Base-by-base conservation (phyloP, 2,797 vertebrate genomes). In the Poecilia velifera region DNA sequence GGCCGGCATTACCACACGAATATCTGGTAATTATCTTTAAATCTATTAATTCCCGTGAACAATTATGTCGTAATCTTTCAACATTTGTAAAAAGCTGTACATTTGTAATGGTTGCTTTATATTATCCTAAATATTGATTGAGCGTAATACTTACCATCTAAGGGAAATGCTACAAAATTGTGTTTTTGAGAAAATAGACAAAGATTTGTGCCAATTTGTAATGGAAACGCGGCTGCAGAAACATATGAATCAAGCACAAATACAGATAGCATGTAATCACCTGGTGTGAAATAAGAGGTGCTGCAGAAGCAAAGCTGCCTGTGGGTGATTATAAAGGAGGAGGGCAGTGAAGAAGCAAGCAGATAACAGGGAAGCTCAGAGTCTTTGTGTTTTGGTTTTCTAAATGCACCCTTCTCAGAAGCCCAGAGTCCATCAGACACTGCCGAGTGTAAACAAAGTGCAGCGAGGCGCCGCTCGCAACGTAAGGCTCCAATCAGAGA, bases 381-480 rank as follows among this genome's bases (percentile, higher is more conserved):
- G 77, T 46, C n/a, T 76, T 86, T 76, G 80, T 72, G 68, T 83
- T 79, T 84, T 73, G 55, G 46, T 78, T 80, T 6, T 72, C 41
- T 55, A 83, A 84, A 84, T 78, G 74, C 53, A 55, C 9, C 80
- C 64, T 12, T 77, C 71, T 79, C 74, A n/a, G 46, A 62, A 79
- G 80, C 53, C 47, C 73, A 70, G 77, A 79, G 64, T 78, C 78
- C 84, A 76, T 39, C 53, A 72, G 46, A 89, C 79, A 74, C 20
- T 31, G 74, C 76, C 41, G 28, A 82, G 80, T 78, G 86, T 88
- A 87, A 89, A 90, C 86, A 82, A 78, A 86, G 87, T 73, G 84
- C 79, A 84, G 81, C 34, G 36, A 77, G 82, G 80, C 82, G 46
- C 75, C 16, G 70, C 46, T 68, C 74, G 0, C 68, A 64, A 76